phyloP scores from a whole-genome alignment of 2,113 vertebrate species.

The Serinus canaria region DNA sequence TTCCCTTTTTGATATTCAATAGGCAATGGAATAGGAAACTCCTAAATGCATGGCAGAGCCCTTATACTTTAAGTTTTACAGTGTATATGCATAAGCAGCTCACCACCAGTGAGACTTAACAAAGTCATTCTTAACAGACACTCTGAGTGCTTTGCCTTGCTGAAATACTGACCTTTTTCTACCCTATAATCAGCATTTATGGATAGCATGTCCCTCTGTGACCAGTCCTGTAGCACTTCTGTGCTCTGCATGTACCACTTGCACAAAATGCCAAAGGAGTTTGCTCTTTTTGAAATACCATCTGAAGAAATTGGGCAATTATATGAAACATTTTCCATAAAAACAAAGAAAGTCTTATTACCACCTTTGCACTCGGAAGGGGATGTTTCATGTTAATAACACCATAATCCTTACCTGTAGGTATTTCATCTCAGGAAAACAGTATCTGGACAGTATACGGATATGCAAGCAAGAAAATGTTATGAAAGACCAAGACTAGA shows the following conservation, averaged over 20 bases:
- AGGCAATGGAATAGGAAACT: background rate
- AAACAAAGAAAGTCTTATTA: constrained; percentile 57
- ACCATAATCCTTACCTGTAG: constrained; percentile 21
- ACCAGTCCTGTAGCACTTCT: background rate
- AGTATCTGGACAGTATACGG: background rate
- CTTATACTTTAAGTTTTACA: background rate
- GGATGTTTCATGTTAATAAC: constrained; percentile 34
- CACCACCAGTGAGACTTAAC: background rate
- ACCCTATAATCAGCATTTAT: constrained; percentile 10
- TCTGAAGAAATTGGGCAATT: constrained; percentile 57
- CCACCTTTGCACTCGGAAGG: constrained; percentile 36
- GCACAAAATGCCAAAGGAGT: background rate
- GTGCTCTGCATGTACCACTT: background rate
- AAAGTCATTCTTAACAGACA: background rate
- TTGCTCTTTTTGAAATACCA: constrained; percentile 43
- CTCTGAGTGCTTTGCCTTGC: background rate
- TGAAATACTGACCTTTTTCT: background rate
- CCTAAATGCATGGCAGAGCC: background rate
- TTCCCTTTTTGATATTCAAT: constrained; percentile 10
- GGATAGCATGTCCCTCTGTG: background rate
- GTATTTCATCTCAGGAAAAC: constrained; percentile 42
- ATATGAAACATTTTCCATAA: constrained; percentile 22
- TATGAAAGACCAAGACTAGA: background rate
- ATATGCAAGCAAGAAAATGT: background rate
- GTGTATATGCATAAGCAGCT: background rate